Base-by-base conservation (phyloP, 2,888 invertebrate species). In the Ochlodes sylvanus region DNA sequence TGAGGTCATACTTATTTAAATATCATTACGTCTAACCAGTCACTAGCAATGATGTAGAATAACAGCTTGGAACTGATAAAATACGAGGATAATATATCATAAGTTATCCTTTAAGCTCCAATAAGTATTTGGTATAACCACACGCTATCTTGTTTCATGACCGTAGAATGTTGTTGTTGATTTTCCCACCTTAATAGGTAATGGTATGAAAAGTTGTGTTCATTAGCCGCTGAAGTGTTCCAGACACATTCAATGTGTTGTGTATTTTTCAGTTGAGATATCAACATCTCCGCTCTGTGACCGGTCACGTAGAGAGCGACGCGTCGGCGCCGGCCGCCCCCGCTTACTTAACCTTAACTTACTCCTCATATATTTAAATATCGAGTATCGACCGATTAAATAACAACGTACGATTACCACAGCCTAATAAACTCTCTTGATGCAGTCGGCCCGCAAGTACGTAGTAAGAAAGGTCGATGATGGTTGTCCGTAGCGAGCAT, bases 261-360 rank as follows among this genome's bases (percentile, higher is more conserved):
- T 47, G 3, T 47, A 47, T 47, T 47, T 47, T 47, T 47, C 44
- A 47, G 15, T 47, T 17, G 44, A 17, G 44, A 47, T 17, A 15
- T 47, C 44, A 47, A 15, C 17, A 47, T 15, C 32, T 61, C 32
- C 12, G 19, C 19, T 21, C 64, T 64, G 9, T 44, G 38, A 52
- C 42, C 38, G 57, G 42, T 68, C 57, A 68, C 68, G 42, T 52
- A 38, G 60, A 63, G 47, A 69, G 52, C 61, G 63, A 5, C 57
- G 57, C 50, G 41, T 32, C 54, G 44, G 47, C 52, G 42, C 55
- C 52, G 74, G 74, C 78, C 69, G 72, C 73, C 73, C 72, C 68
- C 73, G 71, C 71, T 66, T 58, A 65, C 65, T 63, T 62, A 34
- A 64, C 17, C 58, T 52, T 63, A 58, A 41, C 60, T 63, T 63